Evolutionary conservation across 2,888 invertebrate species (phyloP).

Genomic region (Agrotis clavis): DNA sequence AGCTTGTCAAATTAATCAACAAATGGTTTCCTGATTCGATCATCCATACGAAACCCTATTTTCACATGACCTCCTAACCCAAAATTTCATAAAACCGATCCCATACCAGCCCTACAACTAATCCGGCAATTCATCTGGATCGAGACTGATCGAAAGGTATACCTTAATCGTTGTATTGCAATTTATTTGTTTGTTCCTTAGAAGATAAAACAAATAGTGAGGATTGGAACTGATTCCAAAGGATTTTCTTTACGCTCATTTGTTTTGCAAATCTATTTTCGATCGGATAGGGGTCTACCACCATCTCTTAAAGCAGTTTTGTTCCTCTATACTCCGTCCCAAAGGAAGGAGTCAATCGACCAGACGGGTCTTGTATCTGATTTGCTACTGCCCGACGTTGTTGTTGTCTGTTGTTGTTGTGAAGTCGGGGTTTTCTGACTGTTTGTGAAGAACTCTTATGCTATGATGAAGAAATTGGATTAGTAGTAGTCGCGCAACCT

Average conservation of each 20-base stretch:
- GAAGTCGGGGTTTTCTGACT: too few relatives aligned
- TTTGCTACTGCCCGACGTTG: too few relatives aligned
- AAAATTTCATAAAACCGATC: conserved; percentile 51
- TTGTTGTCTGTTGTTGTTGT: too few relatives aligned
- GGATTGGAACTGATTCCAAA: conserved; percentile 71
- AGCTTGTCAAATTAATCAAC: too few relatives aligned
- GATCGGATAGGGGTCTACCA: conserved; percentile 56
- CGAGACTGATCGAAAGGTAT: conserved; percentile 78
- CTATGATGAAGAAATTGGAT: too few relatives aligned
- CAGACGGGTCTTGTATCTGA: too few relatives aligned
- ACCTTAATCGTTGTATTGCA: conserved; percentile 85
- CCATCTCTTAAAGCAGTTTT: too few relatives aligned
- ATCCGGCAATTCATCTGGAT: conserved; percentile 68
- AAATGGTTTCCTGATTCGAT: neutral
- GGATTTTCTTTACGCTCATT: conserved; percentile 66
- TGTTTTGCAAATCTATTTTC: conserved; percentile 76
- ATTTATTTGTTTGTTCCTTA: conserved; percentile 81
- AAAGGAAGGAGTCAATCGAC: too few relatives aligned
- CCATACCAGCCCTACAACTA: conserved; percentile 50
- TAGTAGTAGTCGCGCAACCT: too few relatives aligned
- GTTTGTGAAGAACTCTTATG: too few relatives aligned
- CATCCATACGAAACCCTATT: conserved; percentile 1
- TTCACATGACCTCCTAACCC: neutral
- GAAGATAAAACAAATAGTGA: conserved; percentile 81
- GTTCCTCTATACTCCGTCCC: too few relatives aligned